Base-by-base conservation (phyloP, 2,113 vertebrate genomes). In the Bufo bufo region DNA sequence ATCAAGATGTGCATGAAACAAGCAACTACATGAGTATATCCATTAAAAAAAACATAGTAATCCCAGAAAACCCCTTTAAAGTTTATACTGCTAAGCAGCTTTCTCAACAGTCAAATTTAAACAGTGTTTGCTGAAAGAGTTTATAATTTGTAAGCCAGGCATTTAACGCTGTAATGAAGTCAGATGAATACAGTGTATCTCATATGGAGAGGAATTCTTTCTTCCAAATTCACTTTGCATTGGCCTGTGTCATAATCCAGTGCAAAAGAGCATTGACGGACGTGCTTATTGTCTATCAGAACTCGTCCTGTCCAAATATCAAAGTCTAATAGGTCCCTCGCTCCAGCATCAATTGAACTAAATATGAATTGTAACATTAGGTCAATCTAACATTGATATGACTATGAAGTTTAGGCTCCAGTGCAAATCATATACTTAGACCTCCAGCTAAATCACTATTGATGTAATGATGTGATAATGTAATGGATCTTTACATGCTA, bases 71-170 rank as follows among this genome's bases (percentile, higher is more conserved):
- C 33, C 33, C 33, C 33, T 33, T 33, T 33, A 33, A 33, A 33
- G 23, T 89, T 89, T 84, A 87, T 84, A 54, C 45, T 16, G 49
- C 66, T 74, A 66, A 72, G 66, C 14, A 66, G 82, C 69, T 85
- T 84, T 56, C 69, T 84, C 45, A 69, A 33, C 1, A 33, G 20
- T 54, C n/a, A 4, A n/a, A 84, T 71, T 33, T 69, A 84, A 84
- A 71, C 8, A 47, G n/a, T 84, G 20, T 50, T 83, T 69, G 20
- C 58, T 23, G 17, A 11, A 52, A 83, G 49, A 33, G 47, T 82
- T 83, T 83, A 49, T 10, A 16, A 50, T 52, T 52, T 6, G n/a
- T 7, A 23, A 52, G n/a, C 52, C 54, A 56, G 74, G n/a, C 49
- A 49, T 52, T 23, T 54, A 54, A 56, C 23, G 20, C 20, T 7